Evolutionary conservation across 1,140 invertebrate species (phyloP), one percentile per base, ranked within the genome.

Genomic region (Eumaeus atala): DNA sequence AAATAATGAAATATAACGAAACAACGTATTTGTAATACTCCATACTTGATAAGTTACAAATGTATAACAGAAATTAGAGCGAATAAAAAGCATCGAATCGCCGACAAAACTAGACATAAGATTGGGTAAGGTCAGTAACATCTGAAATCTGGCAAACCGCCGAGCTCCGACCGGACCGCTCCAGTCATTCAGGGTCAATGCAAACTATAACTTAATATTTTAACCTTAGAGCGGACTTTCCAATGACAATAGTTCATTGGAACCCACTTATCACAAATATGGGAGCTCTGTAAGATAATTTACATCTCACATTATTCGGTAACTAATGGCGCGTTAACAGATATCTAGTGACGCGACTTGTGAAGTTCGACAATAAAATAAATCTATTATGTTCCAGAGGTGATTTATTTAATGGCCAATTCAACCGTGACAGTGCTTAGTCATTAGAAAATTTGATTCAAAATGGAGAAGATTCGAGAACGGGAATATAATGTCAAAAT

Each of bases 91-190:
- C 33, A 49, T 33, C 10, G 28, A 35, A 36, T 16, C 17, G 42
- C 51, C 33, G 21, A 51, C 55, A 54, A 57, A 57, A 53, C 40
- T 44, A 44, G 40, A 44, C 9, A 44, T 44, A 44, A 52, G 51
- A 54, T 72, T 72, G 61, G 54, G 64, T 51, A 65, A 65, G 70
- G 70, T 72, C 64, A 72, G 70, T 69, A 56, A 66, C 58, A 57
- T 55, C 57, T 53, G 51, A 40, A 42, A 51, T 52, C 58, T 67
- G 65, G 65, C 65, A 64, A 37, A 14, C 14, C 49, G 65, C 65
- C 65, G 59, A 66, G 52, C 38, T 40, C 54, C 35, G 62, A 64
- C 49, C 54, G 65, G 56, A 62, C 53, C 42, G 35, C n/a, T 18
- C 51, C 51, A 53, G 38, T 47, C 49, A 40, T 40, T 48, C 56